Base-by-base conservation (phyloP, 2,888 invertebrate genomes). In the Lochmaea crataegi region DNA sequence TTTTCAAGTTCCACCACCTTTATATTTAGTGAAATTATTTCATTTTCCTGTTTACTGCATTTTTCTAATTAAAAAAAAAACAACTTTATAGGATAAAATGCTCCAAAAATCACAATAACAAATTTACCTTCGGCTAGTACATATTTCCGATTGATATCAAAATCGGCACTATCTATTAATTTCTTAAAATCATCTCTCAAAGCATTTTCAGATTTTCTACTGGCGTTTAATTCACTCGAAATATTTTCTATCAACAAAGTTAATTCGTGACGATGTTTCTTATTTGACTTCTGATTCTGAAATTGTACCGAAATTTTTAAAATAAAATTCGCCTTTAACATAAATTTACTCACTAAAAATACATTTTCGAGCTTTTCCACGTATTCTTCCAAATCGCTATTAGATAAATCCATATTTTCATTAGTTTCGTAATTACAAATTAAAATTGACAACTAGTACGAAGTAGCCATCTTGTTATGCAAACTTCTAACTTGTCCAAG, bases 121-220 rank as follows among this genome's bases (percentile, higher is more conserved):
- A 58, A 71, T 53, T 73, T 75, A 78, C 78, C 78, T 75, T 73
- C 65, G 18, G 75, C 70, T 32, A 16, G n/a, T 26, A 77, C 63
- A 68, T 75, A 78, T 71, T 78, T 77, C 10, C 66, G 72, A 45
- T 71, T 78, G 14, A 75, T 45, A 67, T 75, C 74, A 48, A 61
- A 38, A 63, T 70, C 57, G 26, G 75, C 70, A 38, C 41, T 72
- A 51, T 75, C 73, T n/a, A 72, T 56, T 26, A 69, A 41, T 16
- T 51, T 12, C 41, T 75, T 73, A n/a, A 75, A 63, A 60, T 72
- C 69, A 38, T 72, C 72, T 42, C 63, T 58, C 14, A 73, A 61
- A 12, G 32, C 42, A 32, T 73, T 48, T 51, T 73, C 74, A 45
- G 66, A 68, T 65, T 70, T 53, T 64, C 45, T 76, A 61, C 53